Evolutionary conservation across 1,140 invertebrate genomes (phyloP).

Genomic region (Belonocnema kinseyi): DNA sequence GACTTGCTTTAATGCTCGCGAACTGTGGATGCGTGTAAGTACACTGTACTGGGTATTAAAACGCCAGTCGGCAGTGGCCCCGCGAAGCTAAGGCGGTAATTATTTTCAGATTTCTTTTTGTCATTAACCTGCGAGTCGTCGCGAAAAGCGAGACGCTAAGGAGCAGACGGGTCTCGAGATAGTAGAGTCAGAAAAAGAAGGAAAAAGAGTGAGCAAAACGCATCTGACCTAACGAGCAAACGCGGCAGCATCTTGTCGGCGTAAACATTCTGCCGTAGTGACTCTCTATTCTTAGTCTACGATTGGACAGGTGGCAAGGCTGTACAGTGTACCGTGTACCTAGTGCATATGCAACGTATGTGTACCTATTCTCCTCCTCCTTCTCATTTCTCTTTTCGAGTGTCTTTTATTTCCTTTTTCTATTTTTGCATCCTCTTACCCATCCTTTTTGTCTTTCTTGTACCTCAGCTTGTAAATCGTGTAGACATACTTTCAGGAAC

Average conservation of each 20-base stretch:
- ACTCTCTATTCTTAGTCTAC: slow-evolving; percentile 67
- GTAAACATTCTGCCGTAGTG: slow-evolving; percentile 49
- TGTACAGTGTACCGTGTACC: slow-evolving; percentile 15
- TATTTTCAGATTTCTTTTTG: slow-evolving; percentile 54
- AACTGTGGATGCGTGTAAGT: too few relatives aligned
- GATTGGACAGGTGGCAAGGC: slow-evolving; percentile 69
- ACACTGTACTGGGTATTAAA: slow-evolving; percentile 36
- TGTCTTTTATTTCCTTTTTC: background rate
- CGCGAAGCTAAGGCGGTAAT: slow-evolving; percentile 43
- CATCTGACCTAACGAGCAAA: slow-evolving; percentile 61
- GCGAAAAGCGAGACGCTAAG: slow-evolving; percentile 45
- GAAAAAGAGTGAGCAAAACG: slow-evolving; percentile 36
- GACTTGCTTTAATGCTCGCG: background rate
- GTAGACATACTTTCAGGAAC: slow-evolving; percentile 4
- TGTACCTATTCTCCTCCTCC: slow-evolving; percentile 12
- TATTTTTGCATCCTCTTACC: slow-evolving; percentile 3
- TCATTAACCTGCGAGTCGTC: slow-evolving; percentile 41
- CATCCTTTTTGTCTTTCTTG: slow-evolving; percentile 21
- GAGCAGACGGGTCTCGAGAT: slow-evolving; percentile 39
- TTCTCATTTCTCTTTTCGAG: slow-evolving; percentile 20
- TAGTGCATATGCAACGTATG: slow-evolving; percentile 32
- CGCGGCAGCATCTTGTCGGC: slow-evolving; percentile 65
- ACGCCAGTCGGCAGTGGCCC: slow-evolving; percentile 44
- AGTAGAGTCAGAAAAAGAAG: slow-evolving; percentile 39
- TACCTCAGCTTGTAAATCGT: background rate